Evolutionary conservation across 2,888 invertebrate genomes (phyloP).

Genomic region (Macroteleia sp.): DNA sequence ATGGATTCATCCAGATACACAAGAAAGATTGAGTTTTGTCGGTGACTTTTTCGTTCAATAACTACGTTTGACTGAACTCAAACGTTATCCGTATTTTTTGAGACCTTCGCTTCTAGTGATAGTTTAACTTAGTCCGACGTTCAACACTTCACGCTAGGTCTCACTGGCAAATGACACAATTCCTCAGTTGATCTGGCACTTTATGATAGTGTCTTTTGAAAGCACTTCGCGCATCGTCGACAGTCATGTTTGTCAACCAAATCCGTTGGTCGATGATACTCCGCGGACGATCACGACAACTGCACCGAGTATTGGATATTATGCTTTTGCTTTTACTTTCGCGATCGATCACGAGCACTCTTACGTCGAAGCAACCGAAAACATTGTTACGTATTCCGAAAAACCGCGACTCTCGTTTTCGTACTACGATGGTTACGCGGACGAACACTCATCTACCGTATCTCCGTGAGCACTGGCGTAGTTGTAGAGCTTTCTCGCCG

Average conservation of each 20-base stretch:
- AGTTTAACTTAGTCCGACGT: conserved; percentile 9
- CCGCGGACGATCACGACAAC: not conserved
- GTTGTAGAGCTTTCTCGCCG: conserved; percentile 33
- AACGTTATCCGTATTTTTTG: not conserved
- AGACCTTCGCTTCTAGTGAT: not conserved
- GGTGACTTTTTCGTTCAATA: not conserved
- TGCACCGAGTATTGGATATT: not conserved
- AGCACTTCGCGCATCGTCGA: conserved; percentile 34
- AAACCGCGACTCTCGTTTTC: conserved; percentile 28
- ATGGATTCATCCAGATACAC: no score
- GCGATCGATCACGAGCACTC: conserved; percentile 27
- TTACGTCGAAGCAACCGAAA: conserved; percentile 10
- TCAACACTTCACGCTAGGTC: conserved; percentile 10
- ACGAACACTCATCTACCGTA: conserved; percentile 60
- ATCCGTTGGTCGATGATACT: not conserved
- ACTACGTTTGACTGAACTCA: no score
- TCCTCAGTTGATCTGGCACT: conserved; percentile 21
- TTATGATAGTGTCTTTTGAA: conserved; percentile 9
- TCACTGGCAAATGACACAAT: conserved; percentile 28
- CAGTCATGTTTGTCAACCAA: conserved; percentile 27
- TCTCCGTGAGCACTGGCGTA: conserved; percentile 53
- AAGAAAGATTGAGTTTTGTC: not conserved
- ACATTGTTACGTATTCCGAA: conserved; percentile 24
- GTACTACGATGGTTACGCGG: conserved; percentile 15
- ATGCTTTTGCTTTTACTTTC: not conserved